These are phyloP conservation scores for Oscheius sp. DNA, from an alignment of 2,888 invertebrate species.

Conservation along the genomic window DNA sequence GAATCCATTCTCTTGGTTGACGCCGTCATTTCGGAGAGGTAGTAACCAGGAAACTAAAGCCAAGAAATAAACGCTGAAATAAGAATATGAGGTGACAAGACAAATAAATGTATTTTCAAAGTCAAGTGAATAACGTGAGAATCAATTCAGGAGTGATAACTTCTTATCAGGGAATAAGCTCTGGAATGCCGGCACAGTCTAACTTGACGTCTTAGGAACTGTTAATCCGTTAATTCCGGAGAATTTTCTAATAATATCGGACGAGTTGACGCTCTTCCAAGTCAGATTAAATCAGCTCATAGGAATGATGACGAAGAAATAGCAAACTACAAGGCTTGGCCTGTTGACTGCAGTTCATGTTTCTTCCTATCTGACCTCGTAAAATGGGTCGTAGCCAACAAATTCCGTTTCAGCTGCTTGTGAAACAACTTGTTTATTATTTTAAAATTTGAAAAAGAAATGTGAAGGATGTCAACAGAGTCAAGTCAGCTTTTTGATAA, in stretches of 20 bases:
- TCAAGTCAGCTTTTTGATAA: too few species aligned
- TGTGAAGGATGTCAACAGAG: too few species aligned
- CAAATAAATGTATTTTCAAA: neutral
- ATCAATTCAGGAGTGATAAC: conserved; percentile 31
- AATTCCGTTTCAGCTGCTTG: too few species aligned
- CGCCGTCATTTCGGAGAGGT: conserved; percentile 4
- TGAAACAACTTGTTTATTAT: too few species aligned
- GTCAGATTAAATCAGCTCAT: neutral
- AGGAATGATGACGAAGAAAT: neutral
- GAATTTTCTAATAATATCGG: neutral
- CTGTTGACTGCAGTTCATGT: too few species aligned
- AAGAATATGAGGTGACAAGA: neutral
- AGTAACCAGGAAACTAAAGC: neutral
- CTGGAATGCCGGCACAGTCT: conserved; percentile 33
- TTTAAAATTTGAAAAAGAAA: too few species aligned
- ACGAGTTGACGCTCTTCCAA: neutral
- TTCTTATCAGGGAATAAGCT: conserved; percentile 33
- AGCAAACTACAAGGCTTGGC: neutral
- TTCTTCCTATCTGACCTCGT: too few species aligned
- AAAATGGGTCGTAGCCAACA: too few species aligned
- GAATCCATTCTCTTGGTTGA: conserved; percentile 32
- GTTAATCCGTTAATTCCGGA: neutral
- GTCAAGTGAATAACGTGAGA: neutral
- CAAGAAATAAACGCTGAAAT: neutral
- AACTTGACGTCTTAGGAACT: conserved; percentile 2